Percentiles rank a stretch among this genome's conserved stretches.
These are phyloP conservation scores for Onychomys leucogaster DNA, from an alignment of 2,797 vertebrate genomes.

Conservation along the genomic window DNA sequence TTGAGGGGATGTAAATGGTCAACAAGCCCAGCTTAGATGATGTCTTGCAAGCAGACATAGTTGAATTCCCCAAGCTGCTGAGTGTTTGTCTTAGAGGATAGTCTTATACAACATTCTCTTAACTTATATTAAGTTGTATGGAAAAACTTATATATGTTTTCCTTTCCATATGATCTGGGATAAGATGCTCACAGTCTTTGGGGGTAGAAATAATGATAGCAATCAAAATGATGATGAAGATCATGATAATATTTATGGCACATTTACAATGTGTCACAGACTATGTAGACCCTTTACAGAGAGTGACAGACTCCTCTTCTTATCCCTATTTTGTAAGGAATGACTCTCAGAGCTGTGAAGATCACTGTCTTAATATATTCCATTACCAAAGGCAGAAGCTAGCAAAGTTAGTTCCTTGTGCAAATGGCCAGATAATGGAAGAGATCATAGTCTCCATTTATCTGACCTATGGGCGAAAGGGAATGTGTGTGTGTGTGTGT, in stretches of 20 bases:
- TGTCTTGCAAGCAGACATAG: background rate
- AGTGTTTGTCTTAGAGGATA: background rate
- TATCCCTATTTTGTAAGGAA: background rate
- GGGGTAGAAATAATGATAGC: background rate
- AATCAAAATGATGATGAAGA: background rate
- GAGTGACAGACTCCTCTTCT: background rate
- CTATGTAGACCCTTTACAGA: background rate
- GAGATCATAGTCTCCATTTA: background rate
- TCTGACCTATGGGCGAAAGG: background rate
- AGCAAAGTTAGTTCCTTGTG: background rate
- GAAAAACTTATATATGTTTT: background rate
- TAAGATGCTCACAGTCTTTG: slow-evolving; percentile 23
- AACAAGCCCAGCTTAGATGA: background rate
- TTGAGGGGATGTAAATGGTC: background rate
- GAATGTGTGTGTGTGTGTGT: too few relatives aligned
- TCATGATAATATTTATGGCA: background rate
- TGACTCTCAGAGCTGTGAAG: background rate
- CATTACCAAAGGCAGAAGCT: background rate
- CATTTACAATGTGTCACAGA: background rate
- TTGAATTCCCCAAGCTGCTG: background rate
- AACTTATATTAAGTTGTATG: slow-evolving; percentile 4
- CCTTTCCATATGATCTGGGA: background rate
- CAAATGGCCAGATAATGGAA: background rate
- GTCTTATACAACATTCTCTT: background rate
- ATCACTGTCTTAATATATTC: background rate